Base-by-base conservation (phyloP, 2,797 vertebrate genomes). In the Urocyon cinereoargenteus region DNA sequence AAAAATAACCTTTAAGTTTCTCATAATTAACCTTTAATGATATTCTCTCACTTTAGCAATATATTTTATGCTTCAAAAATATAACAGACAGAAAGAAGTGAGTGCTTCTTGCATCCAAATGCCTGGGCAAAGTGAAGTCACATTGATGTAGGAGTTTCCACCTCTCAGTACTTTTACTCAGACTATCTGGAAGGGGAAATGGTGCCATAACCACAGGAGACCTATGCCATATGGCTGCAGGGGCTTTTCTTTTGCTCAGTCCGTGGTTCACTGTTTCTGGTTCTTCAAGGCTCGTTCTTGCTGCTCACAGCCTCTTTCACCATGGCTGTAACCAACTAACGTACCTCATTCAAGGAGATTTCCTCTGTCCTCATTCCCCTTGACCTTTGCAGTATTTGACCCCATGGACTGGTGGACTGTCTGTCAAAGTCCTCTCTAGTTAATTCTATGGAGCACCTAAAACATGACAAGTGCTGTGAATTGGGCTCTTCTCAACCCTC, bases 21-120 rank as follows among this genome's bases (percentile, higher is more conserved):
- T 98, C 97, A 96, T 98, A 98, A 98, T 99, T 99, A 98, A 99
- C 98, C 98, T 98, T 98, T 98, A 98, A 98, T 98, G 98, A 97
- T 98, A 96, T 98, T 98, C 98, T 96, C 95, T 96, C 90, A 31
- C 93, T 96, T 97, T 96, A 87, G 97, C 96, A 49, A 49, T 98
- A 77, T 83, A 95, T 95, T 97, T 86, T 96, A 89, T 96, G 96
- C 36, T 73, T 98, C 94, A 94, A 34, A 97, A 97, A 90, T 19
- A 22, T 89, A 96, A 36, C 11, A 1, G 85, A 45, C 90, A 86
- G 96, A 68, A 73, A 73, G 91, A 53, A 49, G 21, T 0, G 7
- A n/a, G n/a, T 28, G 49, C 85, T 90, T n/a, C 49, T 92, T 94
- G 96, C 83, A 91, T 97, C 91, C 96, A 62, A 70, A 97, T 87